A percentile compares a stretch with the other conserved stretches of the same genome.
phyloP scores from a whole-genome alignment of 2,113 vertebrate genomes.

The Cavia aperea region DNA sequence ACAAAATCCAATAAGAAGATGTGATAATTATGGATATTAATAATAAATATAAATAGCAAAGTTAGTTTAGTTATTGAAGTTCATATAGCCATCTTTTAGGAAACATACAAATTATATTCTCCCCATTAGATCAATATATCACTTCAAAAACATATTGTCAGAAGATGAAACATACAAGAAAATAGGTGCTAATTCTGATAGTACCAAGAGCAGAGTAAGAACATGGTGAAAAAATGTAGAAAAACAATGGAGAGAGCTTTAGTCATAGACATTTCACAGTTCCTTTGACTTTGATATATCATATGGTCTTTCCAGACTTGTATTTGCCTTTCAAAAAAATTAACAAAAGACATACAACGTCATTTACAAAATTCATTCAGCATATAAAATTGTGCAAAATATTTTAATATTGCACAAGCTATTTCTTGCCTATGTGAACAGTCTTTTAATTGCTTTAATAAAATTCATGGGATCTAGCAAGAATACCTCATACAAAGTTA shows the following conservation, averaged over 20 bases:
- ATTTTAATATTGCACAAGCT: not conserved
- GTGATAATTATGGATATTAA: not conserved
- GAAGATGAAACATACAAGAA: not conserved
- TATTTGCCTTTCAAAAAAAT: not conserved
- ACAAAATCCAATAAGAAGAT: not conserved
- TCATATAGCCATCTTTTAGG: not conserved
- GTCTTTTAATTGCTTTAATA: conserved; percentile 12
- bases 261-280: not conserved
- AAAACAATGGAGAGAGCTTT: not conserved
- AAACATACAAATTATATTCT: not conserved
- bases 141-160: not conserved
- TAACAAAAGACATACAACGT: not conserved
- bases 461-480: not conserved
- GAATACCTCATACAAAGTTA: conserved; percentile 20
- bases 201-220: not conserved
- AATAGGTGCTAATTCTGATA: not conserved
- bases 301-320: not conserved
- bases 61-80: not conserved
- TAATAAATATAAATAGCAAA: not conserved
- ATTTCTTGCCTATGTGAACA: not conserved
- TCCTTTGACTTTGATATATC: not conserved
- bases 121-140: not conserved
- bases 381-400: not conserved
- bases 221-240: not conserved
- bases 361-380: conserved; percentile 7